These are phyloP conservation scores for Antigone vipio DNA, from an alignment of 2,113 vertebrate genomes.

Conservation along the genomic window DNA sequence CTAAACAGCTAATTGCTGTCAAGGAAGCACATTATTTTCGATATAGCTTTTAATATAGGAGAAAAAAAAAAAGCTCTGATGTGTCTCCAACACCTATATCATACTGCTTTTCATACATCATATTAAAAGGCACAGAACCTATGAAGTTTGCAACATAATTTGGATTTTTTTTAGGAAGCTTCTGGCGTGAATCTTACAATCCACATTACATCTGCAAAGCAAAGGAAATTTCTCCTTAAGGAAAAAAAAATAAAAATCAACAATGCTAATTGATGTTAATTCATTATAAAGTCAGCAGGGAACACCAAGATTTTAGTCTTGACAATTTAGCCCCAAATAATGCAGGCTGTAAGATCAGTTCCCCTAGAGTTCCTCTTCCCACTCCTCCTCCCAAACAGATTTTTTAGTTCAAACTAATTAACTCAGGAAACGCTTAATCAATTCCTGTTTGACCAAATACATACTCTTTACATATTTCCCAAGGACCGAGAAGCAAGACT, in stretches of 20 bases:
- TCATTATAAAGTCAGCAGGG: not conserved
- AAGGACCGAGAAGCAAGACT: not conserved
- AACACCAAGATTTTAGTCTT: not conserved
- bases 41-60: not conserved
- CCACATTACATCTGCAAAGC: not conserved
- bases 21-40: not conserved
- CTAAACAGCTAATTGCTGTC: not conserved
- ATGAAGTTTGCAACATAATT: not conserved
- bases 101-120: not conserved
- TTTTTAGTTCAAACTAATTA: not conserved
- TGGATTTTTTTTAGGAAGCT: not conserved
- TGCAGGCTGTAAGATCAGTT: not conserved
- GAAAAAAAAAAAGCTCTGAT: not conserved
- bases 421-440: not conserved
- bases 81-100: not conserved
- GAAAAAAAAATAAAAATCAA: not conserved
- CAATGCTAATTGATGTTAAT: not conserved
- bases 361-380: not conserved
- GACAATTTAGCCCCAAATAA: not conserved
- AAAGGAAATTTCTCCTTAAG: not conserved
- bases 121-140: not conserved
- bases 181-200: not conserved
- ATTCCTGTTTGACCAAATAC: not conserved
- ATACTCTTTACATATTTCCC: not conserved
- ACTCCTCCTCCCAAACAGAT: not conserved